Evolutionary conservation across 2,888 invertebrate genomes (phyloP).

Genomic region (Drosophila siamana): DNA sequence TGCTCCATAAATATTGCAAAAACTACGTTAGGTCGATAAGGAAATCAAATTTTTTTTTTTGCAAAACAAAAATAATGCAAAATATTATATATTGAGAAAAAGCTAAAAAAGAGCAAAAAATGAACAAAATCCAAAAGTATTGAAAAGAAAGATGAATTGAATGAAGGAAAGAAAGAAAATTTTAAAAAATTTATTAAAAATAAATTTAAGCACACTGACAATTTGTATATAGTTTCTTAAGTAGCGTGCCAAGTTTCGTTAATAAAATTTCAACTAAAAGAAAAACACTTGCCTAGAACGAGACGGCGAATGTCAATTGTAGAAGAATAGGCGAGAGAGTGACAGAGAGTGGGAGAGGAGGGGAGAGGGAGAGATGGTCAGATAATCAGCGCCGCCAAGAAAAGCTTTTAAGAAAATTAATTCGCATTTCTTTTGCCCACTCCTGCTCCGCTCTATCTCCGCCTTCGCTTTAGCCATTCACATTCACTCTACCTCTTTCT

Average conservation of each 20-base stretch:
- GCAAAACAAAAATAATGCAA: neutral
- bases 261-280: conserved; percentile 72
- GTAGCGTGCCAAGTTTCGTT: conserved; percentile 74
- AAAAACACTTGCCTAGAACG: neutral
- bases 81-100: conserved; percentile 9
- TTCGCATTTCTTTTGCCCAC: conserved; percentile 66
- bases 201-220: conserved; percentile 65
- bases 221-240: conserved; percentile 63
- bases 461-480: neutral
- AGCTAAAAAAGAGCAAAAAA: neutral
- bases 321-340: neutral
- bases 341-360: neutral
- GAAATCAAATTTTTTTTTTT: conserved; percentile 51
- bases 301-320: neutral
- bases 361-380: conserved; percentile 35
- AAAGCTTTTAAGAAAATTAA: conserved; percentile 81
- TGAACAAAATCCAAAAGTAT: conserved; percentile 6
- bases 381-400: conserved; percentile 78
- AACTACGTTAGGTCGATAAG: conserved; percentile 42
- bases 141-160: conserved; percentile 10
- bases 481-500: neutral
- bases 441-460: neutral
- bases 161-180: conserved; percentile 13
- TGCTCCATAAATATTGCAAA: conserved; percentile 48
- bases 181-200: conserved; percentile 72